Base-by-base conservation (phyloP, 2,113 vertebrate genomes). In the Pagrus major region DNA sequence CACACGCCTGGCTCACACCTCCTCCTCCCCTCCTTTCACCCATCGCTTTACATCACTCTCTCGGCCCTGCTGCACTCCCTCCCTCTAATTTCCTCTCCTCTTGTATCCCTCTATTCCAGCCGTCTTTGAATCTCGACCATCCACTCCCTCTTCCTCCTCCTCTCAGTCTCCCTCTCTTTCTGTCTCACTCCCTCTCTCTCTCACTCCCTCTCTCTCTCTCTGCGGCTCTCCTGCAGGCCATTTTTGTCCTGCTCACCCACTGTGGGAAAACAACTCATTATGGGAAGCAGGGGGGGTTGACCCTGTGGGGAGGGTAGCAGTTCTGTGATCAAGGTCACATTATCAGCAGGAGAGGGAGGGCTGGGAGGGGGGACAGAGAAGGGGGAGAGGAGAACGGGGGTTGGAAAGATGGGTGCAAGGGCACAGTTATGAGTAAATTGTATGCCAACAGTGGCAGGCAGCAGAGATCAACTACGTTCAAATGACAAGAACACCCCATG, bases 241-340 rank as follows among this genome's bases (percentile, higher is more conserved):
- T 93, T 91, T 90, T 71, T 89, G 81, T 93, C 86, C 85, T 29
- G 81, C 87, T 87, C 81, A 55, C 82, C 78, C 89, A 91, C 86
- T 94, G 93, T 95, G 94, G 94, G 93, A 95, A 94, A 94, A 94
- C 90, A 93, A 93, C 88, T 95, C 93, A 94, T 94, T 94, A 94
- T 91, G 84, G 84, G 74, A 71, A 65, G 76, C 47, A 52, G 75
- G 70, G 51, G 78, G 64, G 66, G 79, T 60, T 84, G 86, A 87
- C 77, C 80, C 84, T 54, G 80, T 44, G 78, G 82, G 82, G 84
- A 87, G 86, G 76, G 83, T 65, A 58, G 82, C 58, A 55, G 80
- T 33, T 78, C 83, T 90, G 78, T 87, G 86, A 93, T 93, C 89
- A 93, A 93, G 93, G 91, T 94, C 91, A 92, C 86, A 91, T 91